phyloP scores from a whole-genome alignment of 2,888 invertebrate genomes.

The Ypsolopha sequella region DNA sequence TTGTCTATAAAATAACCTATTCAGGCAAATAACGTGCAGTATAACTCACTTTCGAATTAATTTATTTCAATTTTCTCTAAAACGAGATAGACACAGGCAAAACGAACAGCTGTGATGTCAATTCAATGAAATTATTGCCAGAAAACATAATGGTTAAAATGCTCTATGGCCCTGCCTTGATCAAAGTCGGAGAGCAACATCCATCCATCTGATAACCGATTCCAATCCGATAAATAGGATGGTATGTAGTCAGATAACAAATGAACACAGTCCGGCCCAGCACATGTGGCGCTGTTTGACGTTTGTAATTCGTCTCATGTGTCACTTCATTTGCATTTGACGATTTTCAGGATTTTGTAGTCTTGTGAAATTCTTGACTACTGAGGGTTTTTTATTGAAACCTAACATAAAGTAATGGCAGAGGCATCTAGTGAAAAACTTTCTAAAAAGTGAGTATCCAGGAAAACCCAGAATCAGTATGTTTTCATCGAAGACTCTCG shows the following conservation, averaged over 20 bases:
- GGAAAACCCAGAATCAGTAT: conserved; percentile 15
- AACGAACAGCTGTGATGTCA: conserved; percentile 63
- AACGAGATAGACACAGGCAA: conserved; percentile 45
- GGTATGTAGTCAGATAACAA: no score
- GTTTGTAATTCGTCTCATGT: no score
- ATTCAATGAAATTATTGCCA: conserved; percentile 3
- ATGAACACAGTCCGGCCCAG: not conserved
- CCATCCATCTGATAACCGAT: no score
- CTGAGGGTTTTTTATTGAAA: no score
- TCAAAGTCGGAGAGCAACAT: no score
- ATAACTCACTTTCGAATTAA: conserved; percentile 57
- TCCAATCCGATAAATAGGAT: no score
- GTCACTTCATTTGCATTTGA: no score
- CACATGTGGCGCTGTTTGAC: not conserved
- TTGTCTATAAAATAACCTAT: conserved; percentile 11
- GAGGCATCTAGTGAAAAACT: conserved; percentile 70
- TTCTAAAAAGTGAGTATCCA: conserved; percentile 76
- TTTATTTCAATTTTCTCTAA: conserved; percentile 54
- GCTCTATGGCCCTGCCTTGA: no score
- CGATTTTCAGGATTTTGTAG: no score
- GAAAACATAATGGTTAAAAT: not conserved
- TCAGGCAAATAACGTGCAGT: conserved; percentile 29
- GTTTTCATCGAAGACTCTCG: conserved; percentile 31
- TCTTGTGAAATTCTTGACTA: no score
- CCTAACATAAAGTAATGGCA: conserved; percentile 51